These are phyloP conservation scores for Sebastolobus alascanus DNA, from an alignment of 2,797 vertebrate species.

Conservation along the genomic window DNA sequence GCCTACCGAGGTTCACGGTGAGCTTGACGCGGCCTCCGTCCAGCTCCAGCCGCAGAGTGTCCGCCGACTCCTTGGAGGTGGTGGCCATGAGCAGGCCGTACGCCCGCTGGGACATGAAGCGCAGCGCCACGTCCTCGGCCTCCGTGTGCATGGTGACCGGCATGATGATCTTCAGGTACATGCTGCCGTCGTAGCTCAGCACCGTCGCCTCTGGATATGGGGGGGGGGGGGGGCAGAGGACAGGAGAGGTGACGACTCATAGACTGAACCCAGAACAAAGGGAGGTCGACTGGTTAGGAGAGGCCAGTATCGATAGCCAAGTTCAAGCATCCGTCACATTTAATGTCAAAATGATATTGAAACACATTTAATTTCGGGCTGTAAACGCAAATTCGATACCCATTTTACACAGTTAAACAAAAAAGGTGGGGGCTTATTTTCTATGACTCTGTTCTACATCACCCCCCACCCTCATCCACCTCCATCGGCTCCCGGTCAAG, in stretches of 20 bases:
- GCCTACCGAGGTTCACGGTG: slow-evolving; percentile 95
- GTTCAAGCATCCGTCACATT: background rate
- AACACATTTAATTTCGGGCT: background rate
- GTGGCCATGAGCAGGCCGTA: slow-evolving; percentile 96
- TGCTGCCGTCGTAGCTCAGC: slow-evolving; percentile 96
- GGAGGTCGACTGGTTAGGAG: background rate
- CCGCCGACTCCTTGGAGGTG: slow-evolving; percentile 94
- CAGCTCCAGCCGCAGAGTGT: slow-evolving; percentile 95
- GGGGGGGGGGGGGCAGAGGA: fast-evolving
- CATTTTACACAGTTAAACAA: too few species aligned
- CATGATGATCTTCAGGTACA: slow-evolving; percentile 96
- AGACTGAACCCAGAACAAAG: background rate
- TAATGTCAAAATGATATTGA: background rate
- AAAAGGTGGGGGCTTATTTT: too few species aligned
- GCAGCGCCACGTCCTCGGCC: slow-evolving; percentile 92
- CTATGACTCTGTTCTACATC: too few species aligned
- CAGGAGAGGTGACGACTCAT: background rate
- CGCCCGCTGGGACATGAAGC: slow-evolving; percentile 97
- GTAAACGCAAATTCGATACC: too few species aligned
- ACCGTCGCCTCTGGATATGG: slow-evolving; percentile 90
- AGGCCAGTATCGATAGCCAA: background rate
- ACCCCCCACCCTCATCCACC: too few species aligned
- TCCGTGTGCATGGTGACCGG: slow-evolving; percentile 92
- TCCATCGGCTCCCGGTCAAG: too few species aligned
- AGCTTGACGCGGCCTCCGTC: slow-evolving; percentile 95